phyloP scores from a whole-genome alignment of 2,113 vertebrate genomes.

The Passerina amoena region DNA sequence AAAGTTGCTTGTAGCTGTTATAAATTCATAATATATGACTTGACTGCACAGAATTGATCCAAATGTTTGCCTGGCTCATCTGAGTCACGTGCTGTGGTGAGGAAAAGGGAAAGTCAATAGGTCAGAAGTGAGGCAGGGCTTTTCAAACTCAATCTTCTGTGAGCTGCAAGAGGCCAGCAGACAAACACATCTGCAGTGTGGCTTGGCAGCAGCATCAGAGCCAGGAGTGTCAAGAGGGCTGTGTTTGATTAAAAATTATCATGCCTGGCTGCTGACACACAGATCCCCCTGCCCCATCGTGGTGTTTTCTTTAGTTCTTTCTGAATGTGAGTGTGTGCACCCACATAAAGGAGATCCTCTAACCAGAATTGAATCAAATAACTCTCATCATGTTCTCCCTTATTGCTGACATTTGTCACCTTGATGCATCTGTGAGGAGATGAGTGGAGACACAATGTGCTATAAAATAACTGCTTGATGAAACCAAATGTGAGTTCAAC shows the following conservation, averaged over 20 bases:
- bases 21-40: background rate
- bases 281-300: background rate
- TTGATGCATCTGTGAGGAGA: slow-evolving; percentile 25
- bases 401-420: slow-evolving; percentile 52
- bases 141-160: background rate
- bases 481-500: background rate
- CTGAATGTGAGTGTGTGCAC: background rate
- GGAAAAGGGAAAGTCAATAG: background rate
- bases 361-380: slow-evolving; percentile 21
- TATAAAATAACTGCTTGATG: slow-evolving; percentile 24
- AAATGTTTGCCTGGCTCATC: background rate
- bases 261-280: slow-evolving; percentile 30
- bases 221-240: background rate
- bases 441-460: slow-evolving; percentile 7
- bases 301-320: background rate
- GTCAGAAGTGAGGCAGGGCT: slow-evolving; percentile 16
- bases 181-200: background rate
- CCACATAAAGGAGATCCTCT: background rate
- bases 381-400: slow-evolving; percentile 20
- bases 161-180: background rate
- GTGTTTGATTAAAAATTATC: slow-evolving; percentile 52
- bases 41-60: slow-evolving; percentile 7
- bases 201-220: background rate
- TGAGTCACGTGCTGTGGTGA: background rate
- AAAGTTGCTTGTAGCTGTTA: background rate